Conservation (phyloP, 2,888 invertebrate genomes). For the Cephonodes hylas region DNA sequence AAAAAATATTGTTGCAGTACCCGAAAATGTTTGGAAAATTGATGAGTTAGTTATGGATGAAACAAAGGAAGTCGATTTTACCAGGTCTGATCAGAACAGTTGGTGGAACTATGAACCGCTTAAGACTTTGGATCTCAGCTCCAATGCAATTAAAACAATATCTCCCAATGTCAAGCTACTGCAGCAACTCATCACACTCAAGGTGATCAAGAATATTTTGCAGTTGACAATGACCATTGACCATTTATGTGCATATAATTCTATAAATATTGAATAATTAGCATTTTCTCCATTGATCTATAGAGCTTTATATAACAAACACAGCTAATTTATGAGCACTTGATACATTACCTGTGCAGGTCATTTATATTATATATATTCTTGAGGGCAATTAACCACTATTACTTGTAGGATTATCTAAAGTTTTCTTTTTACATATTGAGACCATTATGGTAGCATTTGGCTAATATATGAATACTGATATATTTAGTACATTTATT, state of each 20-base stretch:
- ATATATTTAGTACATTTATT: neutral
- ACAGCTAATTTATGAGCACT: no score
- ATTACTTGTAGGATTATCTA: no score
- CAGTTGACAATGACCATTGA: neutral
- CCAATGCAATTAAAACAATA: slow-evolving; percentile 84
- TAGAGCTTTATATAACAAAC: no score
- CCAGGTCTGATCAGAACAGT: slow-evolving; percentile 78
- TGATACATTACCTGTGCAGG: no score
- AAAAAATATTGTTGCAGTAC: slow-evolving; percentile 84
- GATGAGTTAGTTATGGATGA: slow-evolving; percentile 84
- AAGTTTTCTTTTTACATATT: no score
- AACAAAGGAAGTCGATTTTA: slow-evolving; percentile 83
- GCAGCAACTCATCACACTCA: slow-evolving; percentile 84
- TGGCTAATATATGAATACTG: neutral
- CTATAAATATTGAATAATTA: no score
- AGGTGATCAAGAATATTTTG: slow-evolving; percentile 73
- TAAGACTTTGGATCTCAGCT: slow-evolving; percentile 88
- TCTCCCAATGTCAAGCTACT: slow-evolving; percentile 84
- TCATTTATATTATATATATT: no score
- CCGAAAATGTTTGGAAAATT: slow-evolving; percentile 87
- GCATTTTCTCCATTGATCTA: no score
- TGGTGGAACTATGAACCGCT: slow-evolving; percentile 94
- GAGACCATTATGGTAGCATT: neutral
- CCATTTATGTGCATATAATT: no score
- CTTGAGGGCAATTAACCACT: no score